Evolutionary conservation across 2,113 vertebrate species (phyloP), one percentile per base, ranked within the genome.

Genomic region (Hemichromis elongatus): DNA sequence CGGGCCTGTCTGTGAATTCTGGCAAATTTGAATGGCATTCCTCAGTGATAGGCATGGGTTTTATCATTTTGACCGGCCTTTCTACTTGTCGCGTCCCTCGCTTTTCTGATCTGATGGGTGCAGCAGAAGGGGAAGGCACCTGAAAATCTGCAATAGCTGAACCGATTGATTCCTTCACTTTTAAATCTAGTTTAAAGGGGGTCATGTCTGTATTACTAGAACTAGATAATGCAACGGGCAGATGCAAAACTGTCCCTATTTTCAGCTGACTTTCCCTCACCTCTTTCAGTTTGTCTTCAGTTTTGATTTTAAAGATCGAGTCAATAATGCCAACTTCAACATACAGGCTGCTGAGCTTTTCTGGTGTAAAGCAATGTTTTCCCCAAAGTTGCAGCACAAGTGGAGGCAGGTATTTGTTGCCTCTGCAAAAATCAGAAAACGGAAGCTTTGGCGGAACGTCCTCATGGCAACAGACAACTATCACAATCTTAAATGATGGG

Each of bases 321-420:
- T 96, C 96, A 53, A 88, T 94, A 18, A 97, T 94, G 66, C 87
- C 77, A 45, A 97, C 90, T 77, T 79, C 94, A 91, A 99, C 92
- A 11, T 89, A 94, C 89, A 99, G 88, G 93, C 99, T 95, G 82
- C 96, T 96, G 1, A 96, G 94, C 30, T 95, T 96, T 55, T 97
- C 94, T 78, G 97, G 96, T 24, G 94, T 92, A 87, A 98, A 97
- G 1, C 93, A 94, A 82, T 97, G 96, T 68, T 97, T 98, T n/a
- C 97, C 97, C 98, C 98, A 99, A 40, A 99, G 96, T 37, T 99
- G 97, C 95, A 99, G 96, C 61, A 99, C 96, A 63, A 99, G 96
- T 0, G 98, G 97, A 28, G 98, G 97, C 70, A 96, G 89, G 33
- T 88, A 97, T 93, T 96, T 98, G 19, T 96, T 96, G 14, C 95